Percentiles rank a stretch among this genome's conserved stretches.
phyloP scores from a whole-genome alignment of 2,113 vertebrate species.

The Zosterops lateralis region DNA sequence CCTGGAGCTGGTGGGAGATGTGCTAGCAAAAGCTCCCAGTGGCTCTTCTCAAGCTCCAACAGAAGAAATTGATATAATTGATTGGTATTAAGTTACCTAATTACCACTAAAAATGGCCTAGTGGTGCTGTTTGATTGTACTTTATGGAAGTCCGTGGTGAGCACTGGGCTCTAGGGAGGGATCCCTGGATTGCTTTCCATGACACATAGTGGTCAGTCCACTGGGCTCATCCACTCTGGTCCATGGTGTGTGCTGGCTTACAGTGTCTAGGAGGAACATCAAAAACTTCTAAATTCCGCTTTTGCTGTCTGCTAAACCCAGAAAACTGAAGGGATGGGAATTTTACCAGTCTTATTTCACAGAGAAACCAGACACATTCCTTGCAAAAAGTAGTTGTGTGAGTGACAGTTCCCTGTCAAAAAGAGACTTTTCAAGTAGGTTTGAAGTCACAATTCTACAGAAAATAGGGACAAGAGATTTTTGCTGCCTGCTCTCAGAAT shows the following conservation, averaged over 20 bases:
- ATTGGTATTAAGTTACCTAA: background rate
- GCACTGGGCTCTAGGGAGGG: background rate
- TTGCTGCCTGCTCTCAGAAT: background rate
- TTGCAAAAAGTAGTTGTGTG: background rate
- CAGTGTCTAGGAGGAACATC: background rate
- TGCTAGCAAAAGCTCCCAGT: background rate
- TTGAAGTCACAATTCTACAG: background rate
- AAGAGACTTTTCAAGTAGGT: background rate
- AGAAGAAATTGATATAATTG: background rate
- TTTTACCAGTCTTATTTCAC: background rate
- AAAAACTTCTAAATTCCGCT: background rate
- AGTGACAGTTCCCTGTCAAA: background rate
- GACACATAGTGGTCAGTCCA: background rate
- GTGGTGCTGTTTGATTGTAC: background rate
- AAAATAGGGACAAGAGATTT: background rate
- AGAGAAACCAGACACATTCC: background rate
- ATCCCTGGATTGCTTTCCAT: background rate
- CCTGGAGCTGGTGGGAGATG: background rate
- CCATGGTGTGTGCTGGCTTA: fast-evolving
- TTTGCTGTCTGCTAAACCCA: background rate
- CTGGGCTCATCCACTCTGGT: fast-evolving
- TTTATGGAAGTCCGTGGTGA: background rate
- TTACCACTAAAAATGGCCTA: background rate
- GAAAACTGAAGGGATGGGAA: background rate
- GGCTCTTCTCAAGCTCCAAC: background rate